Conservation (phyloP, 1,140 invertebrate genomes). For the Chionoecetes opilio region DNA sequence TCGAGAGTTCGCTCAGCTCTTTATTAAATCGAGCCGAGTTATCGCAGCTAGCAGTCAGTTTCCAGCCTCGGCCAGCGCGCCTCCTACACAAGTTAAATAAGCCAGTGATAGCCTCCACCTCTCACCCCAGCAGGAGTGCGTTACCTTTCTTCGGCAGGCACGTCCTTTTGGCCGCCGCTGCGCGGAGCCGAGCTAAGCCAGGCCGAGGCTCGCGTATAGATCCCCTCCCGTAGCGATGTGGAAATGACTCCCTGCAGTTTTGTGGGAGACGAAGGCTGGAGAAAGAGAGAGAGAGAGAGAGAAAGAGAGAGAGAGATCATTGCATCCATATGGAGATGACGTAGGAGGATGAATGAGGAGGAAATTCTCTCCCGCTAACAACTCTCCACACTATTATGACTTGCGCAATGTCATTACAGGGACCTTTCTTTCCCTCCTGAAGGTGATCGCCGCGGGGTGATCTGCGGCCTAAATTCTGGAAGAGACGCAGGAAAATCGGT, state of each 20-base stretch:
- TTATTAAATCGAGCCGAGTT: conserved; percentile 29
- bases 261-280: background rate
- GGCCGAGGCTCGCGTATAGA: too few relatives aligned
- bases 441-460: background rate
- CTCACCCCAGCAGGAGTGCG: background rate
- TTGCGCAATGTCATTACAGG: background rate
- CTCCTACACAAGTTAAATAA: background rate
- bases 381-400: background rate
- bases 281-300: conserved; percentile 37
- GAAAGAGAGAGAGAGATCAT: conserved; percentile 10
- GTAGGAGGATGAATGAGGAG: background rate
- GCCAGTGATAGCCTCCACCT: background rate
- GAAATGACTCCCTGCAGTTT: background rate
- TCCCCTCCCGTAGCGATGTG: too few relatives aligned
- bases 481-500: background rate
- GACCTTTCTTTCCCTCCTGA: background rate
- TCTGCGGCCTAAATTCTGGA: background rate
- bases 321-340: background rate
- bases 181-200: too few relatives aligned
- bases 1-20: conserved; percentile 6
- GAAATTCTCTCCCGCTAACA: background rate
- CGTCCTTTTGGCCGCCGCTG: too few relatives aligned
- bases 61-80: background rate
- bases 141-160: background rate
- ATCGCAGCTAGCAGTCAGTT: background rate